A percentile compares a stretch with the other conserved stretches of the same genome.
Conservation (phyloP, 1,140 invertebrate species). For the Nasonia vitripennis region DNA sequence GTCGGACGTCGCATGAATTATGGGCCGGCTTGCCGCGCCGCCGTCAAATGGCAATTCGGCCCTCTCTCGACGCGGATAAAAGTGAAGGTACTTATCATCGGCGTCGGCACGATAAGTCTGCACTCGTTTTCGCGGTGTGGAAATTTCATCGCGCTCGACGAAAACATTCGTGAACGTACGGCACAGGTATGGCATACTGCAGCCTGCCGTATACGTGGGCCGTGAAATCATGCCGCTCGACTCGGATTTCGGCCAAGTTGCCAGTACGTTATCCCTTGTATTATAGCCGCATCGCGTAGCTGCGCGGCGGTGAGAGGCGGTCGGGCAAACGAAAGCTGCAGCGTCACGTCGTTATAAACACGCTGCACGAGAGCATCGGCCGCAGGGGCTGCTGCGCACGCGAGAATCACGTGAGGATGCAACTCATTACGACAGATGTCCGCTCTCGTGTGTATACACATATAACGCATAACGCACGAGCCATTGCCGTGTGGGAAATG, state of each 20-base stretch:
- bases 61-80: conserved; percentile 14
- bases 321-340: conserved; percentile 64
- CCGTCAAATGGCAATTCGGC: conserved; percentile 43
- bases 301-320: conserved; percentile 56
- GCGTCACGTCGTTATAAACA: conserved; percentile 67
- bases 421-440: conserved; percentile 75
- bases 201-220: too few species aligned
- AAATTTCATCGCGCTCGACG: conserved; percentile 47
- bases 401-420: conserved; percentile 70
- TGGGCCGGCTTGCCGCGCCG: conserved; percentile 35
- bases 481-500: conserved; percentile 66
- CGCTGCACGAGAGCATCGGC: conserved; percentile 51
- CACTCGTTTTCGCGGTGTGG: conserved; percentile 40
- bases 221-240: too few species aligned
- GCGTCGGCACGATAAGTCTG: conserved; percentile 27
- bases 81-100: conserved; percentile 43
- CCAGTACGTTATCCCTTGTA: background rate
- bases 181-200: too few species aligned
- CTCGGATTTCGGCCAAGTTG: conserved; percentile 64
- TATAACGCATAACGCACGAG: too few species aligned
- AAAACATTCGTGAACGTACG: too few species aligned
- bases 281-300: background rate
- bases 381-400: background rate
- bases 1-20: conserved; percentile 54
- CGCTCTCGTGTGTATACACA: conserved; percentile 42